A percentile compares a stretch with the other conserved stretches of the same genome.
Evolutionary conservation across 2,888 invertebrate genomes (phyloP).

Genomic region (Epistrophe grossulariae): DNA sequence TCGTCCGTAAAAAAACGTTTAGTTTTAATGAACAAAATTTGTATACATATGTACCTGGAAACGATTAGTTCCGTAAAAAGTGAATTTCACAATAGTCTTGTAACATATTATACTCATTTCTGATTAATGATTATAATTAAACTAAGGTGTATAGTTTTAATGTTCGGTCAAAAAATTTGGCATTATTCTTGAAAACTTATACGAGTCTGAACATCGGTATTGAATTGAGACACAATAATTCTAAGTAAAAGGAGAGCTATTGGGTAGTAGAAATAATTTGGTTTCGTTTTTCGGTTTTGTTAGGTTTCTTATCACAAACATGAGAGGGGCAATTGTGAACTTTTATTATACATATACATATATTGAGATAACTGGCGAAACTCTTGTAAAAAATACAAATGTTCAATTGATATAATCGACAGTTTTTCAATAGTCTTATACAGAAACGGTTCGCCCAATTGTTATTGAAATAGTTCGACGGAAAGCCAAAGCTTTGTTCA

Average conservation of each 20-base stretch:
- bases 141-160: background rate
- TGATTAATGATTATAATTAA: background rate
- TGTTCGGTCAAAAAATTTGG: constrained; percentile 16
- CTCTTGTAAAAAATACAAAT: constrained; percentile 20
- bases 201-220: constrained; percentile 18
- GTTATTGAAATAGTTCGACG: background rate
- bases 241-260: background rate
- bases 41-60: background rate
- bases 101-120: background rate
- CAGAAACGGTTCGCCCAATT: constrained; percentile 58
- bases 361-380: constrained; percentile 15
- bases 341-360: background rate
- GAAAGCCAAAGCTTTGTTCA: background rate
- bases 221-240: constrained; percentile 12
- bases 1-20: background rate
- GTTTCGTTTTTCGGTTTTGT: constrained; percentile 26
- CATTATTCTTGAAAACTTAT: constrained; percentile 6
- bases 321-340: background rate
- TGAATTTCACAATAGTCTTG: background rate
- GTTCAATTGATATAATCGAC: constrained; percentile 55
- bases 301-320: background rate
- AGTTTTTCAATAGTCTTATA: constrained; percentile 66
- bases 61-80: background rate
- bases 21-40: background rate
- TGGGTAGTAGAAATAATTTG: constrained; percentile 6